Percentiles rank a stretch among this genome's conserved stretches.
Evolutionary conservation across 2,113 vertebrate genomes (phyloP).

Genomic region (Nyctereutes procyonoides): DNA sequence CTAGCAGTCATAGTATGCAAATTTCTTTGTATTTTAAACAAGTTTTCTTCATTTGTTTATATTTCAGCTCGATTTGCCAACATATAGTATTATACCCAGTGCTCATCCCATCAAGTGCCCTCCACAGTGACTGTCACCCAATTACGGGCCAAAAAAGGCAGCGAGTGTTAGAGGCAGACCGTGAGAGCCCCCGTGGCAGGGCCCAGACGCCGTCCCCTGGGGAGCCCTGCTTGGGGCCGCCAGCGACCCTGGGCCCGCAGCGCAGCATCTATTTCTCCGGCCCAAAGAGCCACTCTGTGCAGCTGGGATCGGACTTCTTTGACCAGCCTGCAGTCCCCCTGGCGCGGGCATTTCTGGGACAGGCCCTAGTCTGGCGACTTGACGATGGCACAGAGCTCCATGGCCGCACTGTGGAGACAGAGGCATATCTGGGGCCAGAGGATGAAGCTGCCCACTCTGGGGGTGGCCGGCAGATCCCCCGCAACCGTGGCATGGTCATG

Average conservation of each 20-base stretch:
- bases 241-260: constrained; percentile 56
- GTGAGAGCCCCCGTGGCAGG: background rate
- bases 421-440: constrained; percentile 96
- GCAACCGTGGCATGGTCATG: constrained; percentile 98
- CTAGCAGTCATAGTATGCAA: constrained; percentile 8
- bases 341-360: constrained; percentile 94
- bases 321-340: constrained; percentile 90
- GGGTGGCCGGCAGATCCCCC: constrained; percentile 93
- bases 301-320: constrained; percentile 90
- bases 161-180: background rate
- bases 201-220: background rate
- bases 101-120: no score
- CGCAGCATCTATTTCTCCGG: constrained; percentile 88
- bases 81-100: no score
- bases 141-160: constrained; percentile 49
- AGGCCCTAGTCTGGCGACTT: constrained; percentile 93
- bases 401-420: constrained; percentile 96
- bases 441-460: constrained; percentile 96
- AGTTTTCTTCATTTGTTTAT: no score
- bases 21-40: constrained; percentile 3
- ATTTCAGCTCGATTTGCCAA: no score
- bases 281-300: constrained; percentile 63
- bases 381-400: constrained; percentile 91
- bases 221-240: constrained; percentile 8
- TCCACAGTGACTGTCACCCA: no score